Percentiles rank a stretch among this genome's conserved stretches.
These are phyloP conservation scores for Gasterosteus nipponicus DNA, from an alignment of 2,113 vertebrate species.

Conservation along the genomic window DNA sequence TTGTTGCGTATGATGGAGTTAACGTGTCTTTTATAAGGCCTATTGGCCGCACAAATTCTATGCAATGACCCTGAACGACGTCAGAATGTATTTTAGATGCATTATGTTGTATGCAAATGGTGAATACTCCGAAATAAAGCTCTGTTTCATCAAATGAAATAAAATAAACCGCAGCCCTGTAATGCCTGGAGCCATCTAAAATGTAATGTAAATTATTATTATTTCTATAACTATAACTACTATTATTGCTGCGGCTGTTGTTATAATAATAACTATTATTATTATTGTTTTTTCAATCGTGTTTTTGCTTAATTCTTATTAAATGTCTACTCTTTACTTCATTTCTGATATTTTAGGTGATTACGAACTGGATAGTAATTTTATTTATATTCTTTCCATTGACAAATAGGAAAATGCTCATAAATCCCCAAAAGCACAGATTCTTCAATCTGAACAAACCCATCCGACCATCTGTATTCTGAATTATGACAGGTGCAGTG, in stretches of 20 bases:
- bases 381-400: neutral
- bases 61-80: neutral
- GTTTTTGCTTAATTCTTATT: too few species aligned
- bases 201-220: neutral
- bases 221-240: neutral
- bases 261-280: too few species aligned
- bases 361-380: neutral
- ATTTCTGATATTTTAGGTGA: neutral
- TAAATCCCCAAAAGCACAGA: neutral
- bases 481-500: conserved; percentile 6
- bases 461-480: neutral
- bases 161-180: neutral
- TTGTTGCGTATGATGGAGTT: neutral
- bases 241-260: too few species aligned
- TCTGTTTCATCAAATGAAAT: neutral
- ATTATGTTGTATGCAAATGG: neutral
- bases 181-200: neutral
- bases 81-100: neutral
- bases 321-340: neutral
- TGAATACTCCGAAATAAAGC: neutral
- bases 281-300: too few species aligned
- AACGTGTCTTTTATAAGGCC: neutral
- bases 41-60: neutral
- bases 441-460: neutral
- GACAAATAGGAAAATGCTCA: neutral